Percentiles rank a stretch among this genome's conserved stretches.
These are phyloP conservation scores for Steatocranus sp. DNA, from an alignment of 2,797 vertebrate species.

Conservation along the genomic window DNA sequence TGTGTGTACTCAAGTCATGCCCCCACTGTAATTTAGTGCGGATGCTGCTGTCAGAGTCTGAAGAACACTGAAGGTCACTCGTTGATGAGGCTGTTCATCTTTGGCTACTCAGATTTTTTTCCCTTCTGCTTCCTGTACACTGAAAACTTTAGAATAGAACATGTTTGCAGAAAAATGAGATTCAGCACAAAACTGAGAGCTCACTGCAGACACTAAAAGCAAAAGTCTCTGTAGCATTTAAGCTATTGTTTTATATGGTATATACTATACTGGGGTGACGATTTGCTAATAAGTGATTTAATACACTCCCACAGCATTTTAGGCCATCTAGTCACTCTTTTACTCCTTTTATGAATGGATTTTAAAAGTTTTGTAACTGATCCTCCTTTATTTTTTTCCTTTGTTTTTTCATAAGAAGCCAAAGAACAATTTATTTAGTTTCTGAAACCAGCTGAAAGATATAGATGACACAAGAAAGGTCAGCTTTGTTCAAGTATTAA, in stretches of 20 bases:
- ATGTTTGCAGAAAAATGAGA: neutral
- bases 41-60: neutral
- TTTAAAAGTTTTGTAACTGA: neutral
- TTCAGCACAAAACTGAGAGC: neutral
- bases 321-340: neutral
- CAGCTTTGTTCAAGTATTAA: neutral
- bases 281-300: neutral
- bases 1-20: neutral
- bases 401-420: neutral
- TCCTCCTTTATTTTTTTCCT: neutral
- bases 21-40: neutral
- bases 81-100: neutral
- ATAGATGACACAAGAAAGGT: neutral
- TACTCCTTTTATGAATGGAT: neutral
- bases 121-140: neutral
- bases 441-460: neutral
- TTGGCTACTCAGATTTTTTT: neutral
- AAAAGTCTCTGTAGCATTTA: neutral
- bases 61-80: neutral
- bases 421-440: neutral
- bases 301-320: neutral
- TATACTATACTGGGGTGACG: neutral
- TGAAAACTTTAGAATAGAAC: neutral
- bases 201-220: neutral
- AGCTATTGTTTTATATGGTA: neutral